Evolutionary conservation across 2,797 vertebrate species (phyloP).

Genomic region (Malacoctenus gilli): DNA sequence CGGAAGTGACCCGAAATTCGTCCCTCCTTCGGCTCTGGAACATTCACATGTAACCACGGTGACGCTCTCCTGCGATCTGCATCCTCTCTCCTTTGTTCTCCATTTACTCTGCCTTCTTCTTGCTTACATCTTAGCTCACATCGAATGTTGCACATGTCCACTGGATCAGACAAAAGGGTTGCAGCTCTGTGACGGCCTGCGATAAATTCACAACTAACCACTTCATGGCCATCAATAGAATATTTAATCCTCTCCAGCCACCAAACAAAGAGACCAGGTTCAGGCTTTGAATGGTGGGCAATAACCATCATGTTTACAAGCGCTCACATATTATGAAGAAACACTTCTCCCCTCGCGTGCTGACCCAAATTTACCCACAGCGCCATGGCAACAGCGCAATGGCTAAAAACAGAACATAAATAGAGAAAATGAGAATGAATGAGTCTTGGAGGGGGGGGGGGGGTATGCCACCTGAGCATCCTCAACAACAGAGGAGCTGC

Average conservation of each 20-base stretch:
- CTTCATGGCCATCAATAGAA: not conserved
- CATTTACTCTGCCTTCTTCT: too few relatives aligned
- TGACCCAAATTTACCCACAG: constrained; percentile 17
- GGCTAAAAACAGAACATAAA: constrained; percentile 12
- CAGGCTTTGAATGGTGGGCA: not conserved
- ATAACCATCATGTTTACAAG: constrained; percentile 1
- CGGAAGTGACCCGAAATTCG: too few relatives aligned
- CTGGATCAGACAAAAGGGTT: not conserved
- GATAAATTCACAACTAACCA: not conserved
- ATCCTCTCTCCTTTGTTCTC: too few relatives aligned
- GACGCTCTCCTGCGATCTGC: too few relatives aligned
- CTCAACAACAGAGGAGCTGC: too few relatives aligned
- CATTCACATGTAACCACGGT: too few relatives aligned
- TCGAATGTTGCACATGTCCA: too few relatives aligned
- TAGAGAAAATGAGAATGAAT: not conserved
- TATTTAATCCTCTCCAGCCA: not conserved
- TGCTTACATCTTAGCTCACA: not conserved
- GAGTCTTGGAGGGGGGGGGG: not conserved
- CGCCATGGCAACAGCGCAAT: constrained; percentile 24
- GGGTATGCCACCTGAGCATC: not conserved
- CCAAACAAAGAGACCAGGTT: not conserved
- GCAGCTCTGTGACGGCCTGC: not conserved
- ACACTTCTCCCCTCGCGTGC: not conserved
- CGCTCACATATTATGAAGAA: not conserved
- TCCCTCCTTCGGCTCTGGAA: too few relatives aligned